These are phyloP conservation scores for Colostygia pectinataria DNA, from an alignment of 2,888 invertebrate genomes.

Conservation along the genomic window DNA sequence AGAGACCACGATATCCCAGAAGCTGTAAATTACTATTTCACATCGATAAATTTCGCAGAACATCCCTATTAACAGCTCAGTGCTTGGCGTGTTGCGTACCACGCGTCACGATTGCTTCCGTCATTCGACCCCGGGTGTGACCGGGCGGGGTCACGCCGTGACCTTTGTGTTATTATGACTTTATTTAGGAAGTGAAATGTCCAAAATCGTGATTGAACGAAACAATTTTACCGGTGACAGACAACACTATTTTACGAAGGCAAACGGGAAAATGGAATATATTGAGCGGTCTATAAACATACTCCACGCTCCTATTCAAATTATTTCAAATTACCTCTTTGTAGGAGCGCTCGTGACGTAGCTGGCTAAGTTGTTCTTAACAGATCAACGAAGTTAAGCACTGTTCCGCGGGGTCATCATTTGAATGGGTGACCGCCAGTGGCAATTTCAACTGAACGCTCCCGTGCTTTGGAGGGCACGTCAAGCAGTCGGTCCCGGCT, in stretches of 20 bases:
- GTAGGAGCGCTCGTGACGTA: too few relatives aligned
- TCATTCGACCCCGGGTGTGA: conserved; percentile 5
- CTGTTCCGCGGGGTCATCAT: too few relatives aligned
- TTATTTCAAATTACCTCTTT: too few relatives aligned
- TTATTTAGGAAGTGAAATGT: conserved; percentile 18
- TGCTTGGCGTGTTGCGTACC: conserved; percentile 11
- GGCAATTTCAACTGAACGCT: too few relatives aligned
- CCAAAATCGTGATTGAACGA: conserved; percentile 15
- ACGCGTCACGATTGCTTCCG: conserved; percentile 21
- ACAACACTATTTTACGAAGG: conserved; percentile 3
- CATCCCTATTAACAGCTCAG: conserved; percentile 9
- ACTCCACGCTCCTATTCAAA: too few relatives aligned
- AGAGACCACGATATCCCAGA: conserved; percentile 1
- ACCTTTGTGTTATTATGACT: conserved; percentile 14
- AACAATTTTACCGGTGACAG: conserved; percentile 10
- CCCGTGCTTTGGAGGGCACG: too few relatives aligned
- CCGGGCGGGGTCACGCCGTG: conserved; percentile 11
- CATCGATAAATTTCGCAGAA: conserved; percentile 10
- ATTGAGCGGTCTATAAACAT: too few relatives aligned
- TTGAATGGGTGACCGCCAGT: too few relatives aligned
- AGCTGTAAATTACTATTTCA: conserved; percentile 5
- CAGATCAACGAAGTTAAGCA: too few relatives aligned
- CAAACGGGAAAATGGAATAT: too few relatives aligned
- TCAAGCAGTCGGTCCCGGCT: too few relatives aligned
- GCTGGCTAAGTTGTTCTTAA: too few relatives aligned